phyloP scores from a whole-genome alignment of 30 jellyfish, hydroid and myxozoan species.

The Hydractinia symbiolongicarpus region DNA sequence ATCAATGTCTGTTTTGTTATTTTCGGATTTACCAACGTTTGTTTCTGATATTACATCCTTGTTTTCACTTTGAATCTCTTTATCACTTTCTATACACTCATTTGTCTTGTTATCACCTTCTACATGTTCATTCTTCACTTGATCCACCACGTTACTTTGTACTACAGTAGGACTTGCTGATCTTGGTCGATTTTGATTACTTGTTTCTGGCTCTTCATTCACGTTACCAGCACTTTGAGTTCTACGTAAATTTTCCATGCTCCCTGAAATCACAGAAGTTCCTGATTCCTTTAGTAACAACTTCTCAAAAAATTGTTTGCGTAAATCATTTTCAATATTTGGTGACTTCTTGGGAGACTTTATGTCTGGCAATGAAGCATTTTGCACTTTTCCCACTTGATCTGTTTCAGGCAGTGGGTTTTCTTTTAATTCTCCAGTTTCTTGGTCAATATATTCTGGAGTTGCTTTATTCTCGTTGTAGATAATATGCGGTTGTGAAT shows the following conservation, averaged over 20 bases:
- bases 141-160: constrained; percentile 13
- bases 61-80: background rate
- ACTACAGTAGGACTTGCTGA: constrained; percentile 83
- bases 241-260: constrained; percentile 11
- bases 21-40: no score
- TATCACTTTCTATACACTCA: constrained; percentile 6
- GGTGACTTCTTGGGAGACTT: constrained; percentile 2
- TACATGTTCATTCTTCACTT: background rate
- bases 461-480: constrained; percentile 7
- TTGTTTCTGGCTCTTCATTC: constrained; percentile 11
- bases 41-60: no score
- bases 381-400: background rate
- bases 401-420: background rate
- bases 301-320: constrained; percentile 16
- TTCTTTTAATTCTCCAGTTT: constrained; percentile 20
- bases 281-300: background rate
- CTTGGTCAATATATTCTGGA: constrained; percentile 22
- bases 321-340: background rate
- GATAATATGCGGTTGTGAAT: constrained; percentile 1
- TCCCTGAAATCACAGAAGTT: constrained; percentile 19
- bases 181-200: constrained; percentile 46
- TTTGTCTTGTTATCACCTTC: background rate
- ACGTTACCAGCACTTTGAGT: constrained; percentile 32
- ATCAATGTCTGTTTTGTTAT: no score
- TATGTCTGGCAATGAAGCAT: background rate